A percentile compares a stretch with the other conserved stretches of the same genome.
Conservation (phyloP, 2,113 vertebrate genomes). For the Isurus oxyrinchus region DNA sequence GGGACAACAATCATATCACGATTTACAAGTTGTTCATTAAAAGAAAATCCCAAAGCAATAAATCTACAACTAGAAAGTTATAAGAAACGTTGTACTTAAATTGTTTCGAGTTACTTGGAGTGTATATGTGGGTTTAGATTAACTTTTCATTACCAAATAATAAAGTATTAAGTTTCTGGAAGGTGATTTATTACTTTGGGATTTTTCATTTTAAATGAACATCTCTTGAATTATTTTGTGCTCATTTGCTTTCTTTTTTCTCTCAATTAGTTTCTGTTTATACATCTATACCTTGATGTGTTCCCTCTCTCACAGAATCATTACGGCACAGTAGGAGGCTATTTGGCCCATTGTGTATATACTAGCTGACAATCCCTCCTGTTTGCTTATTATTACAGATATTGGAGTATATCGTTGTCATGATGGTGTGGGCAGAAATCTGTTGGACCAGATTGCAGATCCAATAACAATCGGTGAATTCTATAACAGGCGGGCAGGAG, state of each 20-base stretch:
- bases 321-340: no score
- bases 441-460: background rate
- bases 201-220: background rate
- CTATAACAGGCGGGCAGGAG: background rate
- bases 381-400: background rate
- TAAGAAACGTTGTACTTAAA: background rate
- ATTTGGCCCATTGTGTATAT: no score
- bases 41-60: constrained; percentile 20
- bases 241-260: background rate
- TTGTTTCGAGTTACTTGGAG: background rate
- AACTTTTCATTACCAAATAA: background rate
- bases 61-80: background rate
- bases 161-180: background rate
- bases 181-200: background rate
- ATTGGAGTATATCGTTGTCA: no score
- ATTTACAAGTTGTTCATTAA: background rate
- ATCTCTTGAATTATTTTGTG: background rate
- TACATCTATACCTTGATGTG: background rate
- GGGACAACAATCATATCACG: background rate
- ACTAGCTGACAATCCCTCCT: background rate
- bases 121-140: background rate
- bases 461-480: background rate
- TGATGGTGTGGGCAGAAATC: background rate
- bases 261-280: background rate
- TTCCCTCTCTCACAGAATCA: background rate